Evolutionary conservation across 2,113 vertebrate genomes (phyloP), one percentile per base, ranked within the genome.

Genomic region (Sarotherodon lohbergeri): DNA sequence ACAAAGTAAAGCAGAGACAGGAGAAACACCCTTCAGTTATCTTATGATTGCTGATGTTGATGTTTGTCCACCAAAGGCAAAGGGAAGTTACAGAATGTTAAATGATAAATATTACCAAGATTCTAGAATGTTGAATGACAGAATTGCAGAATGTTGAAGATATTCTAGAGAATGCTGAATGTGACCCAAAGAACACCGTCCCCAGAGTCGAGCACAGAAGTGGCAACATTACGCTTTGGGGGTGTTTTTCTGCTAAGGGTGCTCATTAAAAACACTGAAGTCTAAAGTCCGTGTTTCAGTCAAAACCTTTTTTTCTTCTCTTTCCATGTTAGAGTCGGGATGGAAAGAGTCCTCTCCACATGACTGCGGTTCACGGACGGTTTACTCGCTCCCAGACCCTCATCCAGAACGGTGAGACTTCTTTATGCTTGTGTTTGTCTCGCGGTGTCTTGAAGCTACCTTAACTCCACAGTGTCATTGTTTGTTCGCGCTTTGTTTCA

Each of bases 311-410:
- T 46, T 73, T 91, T 48, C 22, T 11, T 17, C 9, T 54, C 32
- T 1, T 1, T 9, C 6, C 19, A 19, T 6, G 5, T 73, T 87
- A 99, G 98, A 99, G 98, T 93, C 98, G 98, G 79, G 98, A 99
- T 14, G 98, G 98, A 59, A 99, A 98, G 96, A 99, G 98, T 93
- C 98, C 98, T 0, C 95, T 99, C 71, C 98, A 99, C 91, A 98
- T 99, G 98, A 99, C 98, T 0, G 98, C 98, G 0, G 98, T 99
- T 54, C 98, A 99, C 0, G 98, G 98, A 5, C 97, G 98, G 76
- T 99, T 99, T 93, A 98, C 98, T 0, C 97, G 98, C 22, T 99
- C 98, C 0, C 98, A 99, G 94, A 99, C 98, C 1, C 98, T 99
- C 88, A 99, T 99, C 94, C 98, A 99, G 95, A 99, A 99, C 0